These are phyloP conservation scores for Candidula unifasciata DNA, from an alignment of 2,888 invertebrate species.

Conservation along the genomic window DNA sequence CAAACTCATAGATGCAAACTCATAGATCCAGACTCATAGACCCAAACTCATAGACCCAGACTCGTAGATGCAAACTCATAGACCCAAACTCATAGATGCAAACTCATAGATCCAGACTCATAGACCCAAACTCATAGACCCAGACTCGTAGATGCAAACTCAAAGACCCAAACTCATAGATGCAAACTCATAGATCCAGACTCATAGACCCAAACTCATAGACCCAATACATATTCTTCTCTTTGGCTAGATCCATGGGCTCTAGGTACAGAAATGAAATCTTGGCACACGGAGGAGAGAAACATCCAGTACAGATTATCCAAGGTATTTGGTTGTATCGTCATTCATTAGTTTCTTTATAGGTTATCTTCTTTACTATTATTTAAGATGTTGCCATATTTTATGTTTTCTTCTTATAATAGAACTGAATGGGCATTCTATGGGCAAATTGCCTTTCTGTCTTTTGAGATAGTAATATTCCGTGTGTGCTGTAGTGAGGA, in stretches of 20 bases:
- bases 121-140: not conserved
- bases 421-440: too few species aligned
- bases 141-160: not conserved
- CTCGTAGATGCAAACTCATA: not conserved
- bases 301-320: slow-evolving; percentile 87
- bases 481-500: too few species aligned
- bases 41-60: not conserved
- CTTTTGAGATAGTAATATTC: too few species aligned
- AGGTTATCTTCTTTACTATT: too few species aligned
- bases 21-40: not conserved
- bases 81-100: not conserved
- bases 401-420: too few species aligned
- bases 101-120: not conserved
- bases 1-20: not conserved
- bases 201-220: too few species aligned
- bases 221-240: slow-evolving; percentile 3
- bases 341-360: not conserved
- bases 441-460: too few species aligned
- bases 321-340: slow-evolving; percentile 68
- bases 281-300: slow-evolving; percentile 91
- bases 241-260: slow-evolving; percentile 84
- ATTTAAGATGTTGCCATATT: too few species aligned
- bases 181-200: not conserved
- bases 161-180: not conserved
- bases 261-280: slow-evolving; percentile 87